Evolutionary conservation across 35 echinoderm and acorn worm species (phyloP), one percentile per base, ranked within the genome.

Genomic region (Strongylocentrotus purpuratus): DNA sequence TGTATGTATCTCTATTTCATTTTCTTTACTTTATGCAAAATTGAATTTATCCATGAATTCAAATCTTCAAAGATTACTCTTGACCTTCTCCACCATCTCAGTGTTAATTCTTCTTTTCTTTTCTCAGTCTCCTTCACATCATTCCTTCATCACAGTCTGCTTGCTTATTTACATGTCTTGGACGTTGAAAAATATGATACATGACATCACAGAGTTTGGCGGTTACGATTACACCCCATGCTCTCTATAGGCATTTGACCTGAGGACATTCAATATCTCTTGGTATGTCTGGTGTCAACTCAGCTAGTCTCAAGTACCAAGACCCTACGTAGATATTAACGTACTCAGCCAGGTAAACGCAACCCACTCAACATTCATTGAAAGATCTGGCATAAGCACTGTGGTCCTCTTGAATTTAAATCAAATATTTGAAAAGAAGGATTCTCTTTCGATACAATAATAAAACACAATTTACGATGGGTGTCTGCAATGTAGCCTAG

Each of bases 161-260:
- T n/a, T 28, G 4, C 65, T 78, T 78, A 78, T 78, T 78, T 78
- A 78, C 65, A 71, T 25, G 65, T 78, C 65, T 78, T 78, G 65
- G 65, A 78, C 65, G 22, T 78, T 78, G 65, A 78, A 22, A 78
- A 78, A 78, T 78, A 78, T 28, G 65, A 78, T 78, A 78, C 65
- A 78, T 78, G 65, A 78, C 65, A 78, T 78, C 65, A 78, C 65
- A 78, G 65, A 78, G 65, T 78, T 78, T 78, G 65, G 65, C 65
- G 22, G 65, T 78, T 78, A 78, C 18, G 22, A 78, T 78, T 78
- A 78, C 65, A 78, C 65, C 65, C 65, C 65, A 78, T 78, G 65
- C 65, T 78, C 65, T 78, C 65, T 78, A 78, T 28, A 78, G 65
- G 65, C 65, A 78, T 78, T 78, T 78, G 65, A 78, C 65, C 65